Base-by-base conservation (phyloP, 2,888 invertebrate genomes). In the Sceliomorpha sp. region DNA sequence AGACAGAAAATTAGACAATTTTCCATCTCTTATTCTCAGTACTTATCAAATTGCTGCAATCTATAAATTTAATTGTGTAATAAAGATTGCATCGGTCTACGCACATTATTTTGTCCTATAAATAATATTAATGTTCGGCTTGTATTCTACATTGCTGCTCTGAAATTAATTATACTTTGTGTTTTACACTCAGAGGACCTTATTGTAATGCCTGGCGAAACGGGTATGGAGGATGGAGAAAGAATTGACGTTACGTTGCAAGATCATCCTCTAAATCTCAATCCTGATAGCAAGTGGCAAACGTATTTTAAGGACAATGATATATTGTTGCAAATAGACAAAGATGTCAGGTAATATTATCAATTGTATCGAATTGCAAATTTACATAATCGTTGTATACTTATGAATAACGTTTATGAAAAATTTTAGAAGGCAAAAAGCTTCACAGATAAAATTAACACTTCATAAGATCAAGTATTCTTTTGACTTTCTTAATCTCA, bases 301-400 rank as follows among this genome's bases (percentile, higher is more conserved):
- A 94, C 94, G 1, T 99, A 94, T 88, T 99, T 99, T 89, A 96
- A 95, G 87, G 99, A 99, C 88, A 99, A 99, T 88, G 98, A 99
- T 89, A 97, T 98, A 63, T 89, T 99, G 31, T 89, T 98, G 34
- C 99, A 99, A 91, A 99, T 99, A 79, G 98, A 99, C 88, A 99
- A 98, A 88, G 98, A 98, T 89, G 98, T 98, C 40, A 92, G 97
- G 86, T 84, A 70, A 62, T 37, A 7, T 7, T 37, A 4, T 8
- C 10, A 37, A 37, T 15, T 37, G 8, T n/a, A 4, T 20, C 4
- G 7, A 14, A 20, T 20, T 20, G 5, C 5, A 20, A 20, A 20
- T 20, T 20, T 20, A 20, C 5, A 20, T 20, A 4, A 20, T 20
- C 20, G 5, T 20, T 20, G 5, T 20, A 20, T 4, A 20, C 5